Conservation (phyloP, 2,113 vertebrate genomes). For the Spea bombifrons region DNA sequence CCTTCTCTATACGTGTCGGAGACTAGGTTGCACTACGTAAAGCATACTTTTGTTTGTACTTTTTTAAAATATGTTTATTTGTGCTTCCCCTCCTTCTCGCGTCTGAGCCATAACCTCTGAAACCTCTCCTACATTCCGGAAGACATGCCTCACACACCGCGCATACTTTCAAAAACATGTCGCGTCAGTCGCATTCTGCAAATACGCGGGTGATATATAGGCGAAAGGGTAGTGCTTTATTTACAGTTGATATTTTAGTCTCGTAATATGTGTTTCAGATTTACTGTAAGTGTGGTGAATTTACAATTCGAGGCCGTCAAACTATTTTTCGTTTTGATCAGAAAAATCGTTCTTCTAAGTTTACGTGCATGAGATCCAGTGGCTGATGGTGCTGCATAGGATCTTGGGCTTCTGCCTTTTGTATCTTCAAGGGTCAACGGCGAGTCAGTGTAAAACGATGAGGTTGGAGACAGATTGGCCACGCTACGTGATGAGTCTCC, state of each 20-base stretch:
- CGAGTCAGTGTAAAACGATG: background rate
- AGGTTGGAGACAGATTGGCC: background rate
- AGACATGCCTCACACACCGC: slow-evolving; percentile 1
- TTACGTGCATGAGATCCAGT: too few species aligned
- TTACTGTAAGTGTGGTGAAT: too few species aligned
- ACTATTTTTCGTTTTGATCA: too few species aligned
- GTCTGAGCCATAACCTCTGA: background rate
- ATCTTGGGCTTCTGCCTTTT: too few species aligned
- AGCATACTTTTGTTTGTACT: background rate
- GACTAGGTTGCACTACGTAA: too few species aligned
- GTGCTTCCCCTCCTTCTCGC: background rate
- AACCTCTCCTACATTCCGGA: slow-evolving; percentile 38
- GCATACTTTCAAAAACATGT: slow-evolving; percentile 29
- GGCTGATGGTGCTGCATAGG: too few species aligned
- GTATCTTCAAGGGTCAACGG: background rate
- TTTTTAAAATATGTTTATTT: background rate
- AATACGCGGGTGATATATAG: slow-evolving; percentile 1
- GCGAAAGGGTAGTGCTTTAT: too few species aligned
- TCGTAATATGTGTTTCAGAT: too few species aligned
- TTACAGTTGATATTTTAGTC: too few species aligned
- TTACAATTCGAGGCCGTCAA: too few species aligned
- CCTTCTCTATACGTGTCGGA: too few species aligned
- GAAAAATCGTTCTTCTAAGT: too few species aligned
- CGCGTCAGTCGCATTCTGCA: slow-evolving; percentile 4
- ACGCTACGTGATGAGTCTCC: background rate